Base-by-base conservation (phyloP, 1,140 invertebrate genomes). In the Aethina tumida region DNA sequence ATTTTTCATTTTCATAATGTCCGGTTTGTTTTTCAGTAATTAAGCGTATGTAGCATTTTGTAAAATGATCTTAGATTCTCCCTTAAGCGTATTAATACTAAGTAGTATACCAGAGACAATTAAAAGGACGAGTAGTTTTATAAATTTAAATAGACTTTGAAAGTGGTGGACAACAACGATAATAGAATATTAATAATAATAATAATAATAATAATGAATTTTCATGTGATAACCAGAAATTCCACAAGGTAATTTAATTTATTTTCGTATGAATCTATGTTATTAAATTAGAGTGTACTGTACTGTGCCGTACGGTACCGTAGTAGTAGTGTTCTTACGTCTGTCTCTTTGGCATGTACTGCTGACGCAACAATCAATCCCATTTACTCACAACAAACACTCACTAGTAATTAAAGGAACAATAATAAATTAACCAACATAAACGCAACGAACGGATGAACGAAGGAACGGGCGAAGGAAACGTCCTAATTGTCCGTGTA, bases 61-160 rank as follows among this genome's bases (percentile, higher is more conserved):
- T 39, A 39, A 39, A 37, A 41, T 40, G 12, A 29, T 34, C 22
- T 41, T 12, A 45, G 35, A 46, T 46, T 49, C 39, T 30, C 21
- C 31, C 37, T 40, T 49, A 49, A 49, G 43, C 47, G 47, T 45
- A 49, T n/a, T 43, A 49, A 49, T 49, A 49, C 47, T 48, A 41
- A 43, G 35, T 39, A 10, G 15, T 15, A 39, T 25, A 47, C 19
- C 27, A 43, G 28, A 39, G 26, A 34, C 24, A 29, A 37, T 31
- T 20, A 35, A 43, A 38, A 13, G 12, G 19, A 32, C 12, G 10
- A 17, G 13, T 26, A 10, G 24, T 26, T 26, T 26, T 10, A 13
- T 2, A 26, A 10, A 26, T 26, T 26, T 26, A 26, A 26, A 10
- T 26, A 26, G n/a, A 26, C 14, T 10, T 13, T 13, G n/a, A 26